Evolutionary conservation across 2,888 invertebrate species (phyloP), one percentile per base, ranked within the genome.

Genomic region (Hydroisotoma schaefferi): DNA sequence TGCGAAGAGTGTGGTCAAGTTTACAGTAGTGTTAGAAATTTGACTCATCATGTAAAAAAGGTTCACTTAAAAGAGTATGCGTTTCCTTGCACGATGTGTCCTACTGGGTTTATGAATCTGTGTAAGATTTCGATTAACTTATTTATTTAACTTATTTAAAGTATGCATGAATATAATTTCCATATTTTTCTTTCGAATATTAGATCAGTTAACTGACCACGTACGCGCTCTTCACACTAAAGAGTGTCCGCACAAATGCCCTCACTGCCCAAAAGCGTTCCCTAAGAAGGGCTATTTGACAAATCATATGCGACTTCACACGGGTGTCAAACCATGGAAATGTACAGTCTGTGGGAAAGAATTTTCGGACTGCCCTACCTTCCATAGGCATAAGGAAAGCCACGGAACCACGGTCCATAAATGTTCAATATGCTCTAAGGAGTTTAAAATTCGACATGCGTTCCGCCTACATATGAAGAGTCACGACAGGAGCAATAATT

Each of bases 281-380:
- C 15, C 40, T 22, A n/a, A n/a, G 3, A 43, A 49, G 44, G 48
- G 20, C 15, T 51, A 59, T 33, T 27, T 53, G 26, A 33, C 25
- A 29, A 57, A 46, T n/a, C 63, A 63, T 27, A 22, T 57, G 18
- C 25, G 59, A 18, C 10, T 43, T 0, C 63, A 63, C 25, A 63
- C 63, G 5, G 58, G 55, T 33, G 28, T 27, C 10, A 27, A 63
- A 22, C 65, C 65, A 2, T 65, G 37, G 18, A 65, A 61, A 25
- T 65, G 65, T 46, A 8, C 20, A 18, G 3, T 26, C 8, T 65
- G 65, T 33, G 54, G 28, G 12, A 65, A 57, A 37, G 40, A 43
- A n/a, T 65, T 61, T 53, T 56, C 61, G 1, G 65, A 65, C 25
- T 59, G 44, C 25, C 59, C 65, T 1, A 65, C 65, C 0, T 65